These are phyloP conservation scores for Nomada ruficornis DNA, from an alignment of 2,888 invertebrate genomes.

Conservation along the genomic window DNA sequence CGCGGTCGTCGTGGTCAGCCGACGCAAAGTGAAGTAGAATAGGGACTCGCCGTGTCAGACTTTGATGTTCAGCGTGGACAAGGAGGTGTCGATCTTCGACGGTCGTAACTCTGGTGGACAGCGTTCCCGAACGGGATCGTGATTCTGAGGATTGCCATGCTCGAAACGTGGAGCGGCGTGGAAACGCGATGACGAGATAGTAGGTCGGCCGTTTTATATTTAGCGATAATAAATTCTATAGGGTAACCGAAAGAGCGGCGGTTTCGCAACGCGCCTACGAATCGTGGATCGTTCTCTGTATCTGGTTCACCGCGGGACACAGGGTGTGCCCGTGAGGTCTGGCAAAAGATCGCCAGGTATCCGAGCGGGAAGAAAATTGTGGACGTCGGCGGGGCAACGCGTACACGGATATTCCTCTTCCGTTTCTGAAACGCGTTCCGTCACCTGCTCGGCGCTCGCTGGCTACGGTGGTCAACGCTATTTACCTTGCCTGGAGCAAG, in stretches of 20 bases:
- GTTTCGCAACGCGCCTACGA: conserved; percentile 19
- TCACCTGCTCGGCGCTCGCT: conserved; percentile 49
- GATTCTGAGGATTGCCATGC: not conserved
- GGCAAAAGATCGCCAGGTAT: too few species aligned
- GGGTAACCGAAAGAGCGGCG: conserved; percentile 31
- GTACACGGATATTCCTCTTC: conserved; percentile 1
- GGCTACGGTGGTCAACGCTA: conserved; percentile 63
- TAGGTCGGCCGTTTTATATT: conserved; percentile 51
- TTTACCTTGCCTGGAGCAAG: conserved; percentile 81
- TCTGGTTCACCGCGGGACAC: not conserved
- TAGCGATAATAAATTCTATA: conserved; percentile 49
- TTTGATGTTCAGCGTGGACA: not conserved
- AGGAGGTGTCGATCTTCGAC: not conserved
- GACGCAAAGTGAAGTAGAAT: conserved; percentile 4
- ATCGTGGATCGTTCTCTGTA: not conserved
- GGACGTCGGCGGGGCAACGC: not conserved
- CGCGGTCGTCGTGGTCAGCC: not conserved
- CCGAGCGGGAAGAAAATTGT: conserved; percentile 1
- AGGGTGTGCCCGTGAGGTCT: too few species aligned
- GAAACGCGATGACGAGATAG: conserved; percentile 32
- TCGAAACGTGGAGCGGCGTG: conserved; percentile 4
- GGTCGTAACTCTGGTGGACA: not conserved
- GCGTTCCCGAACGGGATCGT: not conserved
- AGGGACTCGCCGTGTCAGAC: not conserved
- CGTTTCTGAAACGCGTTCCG: conserved; percentile 38